Base-by-base conservation (phyloP, 2,797 vertebrate species). In the Lacerta viridis region DNA sequence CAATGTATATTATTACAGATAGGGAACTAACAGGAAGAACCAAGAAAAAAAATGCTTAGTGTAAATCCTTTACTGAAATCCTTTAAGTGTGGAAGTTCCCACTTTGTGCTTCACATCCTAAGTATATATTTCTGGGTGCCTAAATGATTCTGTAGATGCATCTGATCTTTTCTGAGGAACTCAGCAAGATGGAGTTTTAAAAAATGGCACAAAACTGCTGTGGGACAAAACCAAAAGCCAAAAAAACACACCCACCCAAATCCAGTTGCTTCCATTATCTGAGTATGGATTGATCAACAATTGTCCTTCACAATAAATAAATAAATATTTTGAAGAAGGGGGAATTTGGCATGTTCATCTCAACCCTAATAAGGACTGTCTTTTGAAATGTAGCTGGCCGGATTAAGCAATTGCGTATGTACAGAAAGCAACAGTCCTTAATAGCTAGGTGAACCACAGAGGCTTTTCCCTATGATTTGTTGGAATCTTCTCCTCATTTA, bases 401-500 rank as follows among this genome's bases (percentile, higher is more conserved):
- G 20, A 10, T 69, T 69, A 69, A 71, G 7, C 23, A 43, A 80
- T 25, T 33, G 29, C 13, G 23, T 79, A 50, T 27, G 46, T 87
- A 10, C 50, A 59, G 18, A 50, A 29, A 43, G 33, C 23, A 18
- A 71, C 27, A 5, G 18, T 55, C 68, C 68, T 83, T 83, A 55
- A 83, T 83, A 20, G 46, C 79, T 29, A n/a, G 25, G 41, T 2
- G 64, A 76, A 75, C 71, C 33, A 36, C 23, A 36, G 10, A 36
- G 41, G 59, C 7, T 29, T 87, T 55, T 41, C 11, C 27, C 41
- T 75, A 50, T 76, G 75, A 83, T 87, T 76, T 71, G 29, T 75
- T 83, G 71, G n/a, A 76, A 68, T 7, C 23, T 15, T 88, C 8
- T 87, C 79, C 71, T 88, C 86, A 83, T 88, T 82, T 76, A 68